Evolutionary conservation across 2,888 invertebrate species (phyloP), one percentile per base, ranked within the genome.

Genomic region (Palloptera scutellata): DNA sequence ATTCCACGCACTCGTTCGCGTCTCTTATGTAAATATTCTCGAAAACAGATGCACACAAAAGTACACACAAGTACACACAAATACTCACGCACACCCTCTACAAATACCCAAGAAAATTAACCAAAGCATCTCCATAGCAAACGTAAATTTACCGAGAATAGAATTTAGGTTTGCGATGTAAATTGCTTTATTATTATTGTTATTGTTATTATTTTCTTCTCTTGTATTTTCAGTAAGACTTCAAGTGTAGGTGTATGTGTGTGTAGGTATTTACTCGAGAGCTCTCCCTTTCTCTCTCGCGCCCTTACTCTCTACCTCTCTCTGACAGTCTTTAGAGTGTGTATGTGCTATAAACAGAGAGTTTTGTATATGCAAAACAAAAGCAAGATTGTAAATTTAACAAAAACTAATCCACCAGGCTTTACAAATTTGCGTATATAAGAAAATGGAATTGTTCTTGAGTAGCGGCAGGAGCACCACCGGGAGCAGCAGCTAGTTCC

Each of bases 111-210:
- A 4, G 19, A 60, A 20, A 19, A 48, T 11, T 45, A 43, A 45
- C 30, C 3, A 20, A 45, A 20, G 19, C 19, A 19, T 2, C 42
- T 60, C 10, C 19, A 51, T 13, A 40, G 19, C 41, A 4, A 30
- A 6, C 2, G 30, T 4, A 30, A 30, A 30, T 2, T 30, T n/a
- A n/a, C n/a, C n/a, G n/a, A 30, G 30, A 4, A 30, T 30, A 30
- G 30, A 30, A 30, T n/a, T 20, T 40, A 4, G 13, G 53, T 20
- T 19, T 43, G 53, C 54, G 61, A 55, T 61, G 66, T 54, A 57
- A 66, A 66, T 66, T 66, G 61, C 61, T 66, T 66, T 66, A 55
- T 65, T 65, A 65, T 61, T 66, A 51, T 54, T 20, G 11, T 43
- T n/a, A n/a, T n/a, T n/a, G n/a, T n/a, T n/a, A 19, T 59, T 41